These are phyloP conservation scores for Grantiella picta DNA, from an alignment of 2,113 vertebrate species.

Conservation along the genomic window DNA sequence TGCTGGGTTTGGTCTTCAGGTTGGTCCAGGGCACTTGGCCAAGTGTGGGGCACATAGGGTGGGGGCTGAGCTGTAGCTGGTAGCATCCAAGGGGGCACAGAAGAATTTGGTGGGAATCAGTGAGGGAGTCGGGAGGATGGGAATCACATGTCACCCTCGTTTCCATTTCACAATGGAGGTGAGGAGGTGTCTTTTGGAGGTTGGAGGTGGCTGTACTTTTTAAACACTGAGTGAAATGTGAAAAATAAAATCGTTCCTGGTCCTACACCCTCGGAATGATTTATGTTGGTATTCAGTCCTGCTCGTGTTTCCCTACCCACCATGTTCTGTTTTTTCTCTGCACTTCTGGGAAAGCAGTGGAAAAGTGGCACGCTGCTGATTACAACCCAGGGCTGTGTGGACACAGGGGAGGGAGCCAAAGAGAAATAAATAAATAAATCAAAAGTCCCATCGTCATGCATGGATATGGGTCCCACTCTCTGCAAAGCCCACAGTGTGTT, in stretches of 20 bases:
- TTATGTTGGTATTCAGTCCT: slow-evolving; percentile 17
- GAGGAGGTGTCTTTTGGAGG: slow-evolving; percentile 15
- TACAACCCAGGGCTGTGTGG: background rate
- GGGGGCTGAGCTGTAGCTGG: background rate
- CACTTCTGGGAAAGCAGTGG: background rate
- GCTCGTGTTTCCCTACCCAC: background rate
- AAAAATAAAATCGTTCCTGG: background rate
- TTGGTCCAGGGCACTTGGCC: background rate
- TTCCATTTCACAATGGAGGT: background rate
- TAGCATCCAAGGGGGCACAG: background rate
- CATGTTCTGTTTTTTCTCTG: background rate
- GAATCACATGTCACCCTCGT: background rate
- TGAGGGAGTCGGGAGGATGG: background rate
- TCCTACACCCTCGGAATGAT: background rate
- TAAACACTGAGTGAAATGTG: slow-evolving; percentile 7
- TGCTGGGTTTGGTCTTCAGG: background rate
- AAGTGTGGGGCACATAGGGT: accelerated
- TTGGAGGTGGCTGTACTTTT: slow-evolving; percentile 27
- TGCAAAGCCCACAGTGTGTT: background rate
- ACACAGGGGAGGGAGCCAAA: background rate
- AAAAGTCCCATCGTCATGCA: background rate
- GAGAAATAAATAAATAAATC: background rate
- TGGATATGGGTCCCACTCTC: background rate
- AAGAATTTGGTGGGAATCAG: background rate
- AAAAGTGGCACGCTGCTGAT: background rate